These are phyloP conservation scores for Phenacoccus solenopsis DNA, from an alignment of 1,140 invertebrate species.

Conservation along the genomic window DNA sequence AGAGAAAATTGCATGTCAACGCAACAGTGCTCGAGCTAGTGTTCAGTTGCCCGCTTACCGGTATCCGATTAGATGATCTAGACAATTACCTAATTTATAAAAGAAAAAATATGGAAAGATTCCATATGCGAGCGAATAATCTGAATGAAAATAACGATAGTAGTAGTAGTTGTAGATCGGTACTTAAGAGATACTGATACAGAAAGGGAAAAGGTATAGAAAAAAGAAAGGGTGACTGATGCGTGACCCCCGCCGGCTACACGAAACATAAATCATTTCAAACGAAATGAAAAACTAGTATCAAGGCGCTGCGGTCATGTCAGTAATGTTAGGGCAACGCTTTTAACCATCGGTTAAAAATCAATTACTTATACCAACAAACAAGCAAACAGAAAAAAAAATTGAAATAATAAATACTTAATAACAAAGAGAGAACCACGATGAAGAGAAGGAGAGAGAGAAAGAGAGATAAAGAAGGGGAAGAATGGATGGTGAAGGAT, in stretches of 20 bases:
- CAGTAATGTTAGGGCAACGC: neutral
- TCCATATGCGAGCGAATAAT: neutral
- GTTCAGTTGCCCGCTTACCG: too few relatives aligned
- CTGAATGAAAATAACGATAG: neutral
- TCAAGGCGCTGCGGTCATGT: neutral
- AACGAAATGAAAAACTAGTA: constrained; percentile 3
- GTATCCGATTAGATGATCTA: too few relatives aligned
- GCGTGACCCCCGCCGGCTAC: neutral
- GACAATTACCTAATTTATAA: too few relatives aligned
- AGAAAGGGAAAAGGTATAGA: neutral
- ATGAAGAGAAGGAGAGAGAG: neutral
- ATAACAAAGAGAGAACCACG: neutral
- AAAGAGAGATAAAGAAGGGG: too few relatives aligned
- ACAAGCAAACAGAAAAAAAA: neutral
- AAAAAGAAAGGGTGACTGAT: constrained; percentile 14
- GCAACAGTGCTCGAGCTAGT: too few relatives aligned
- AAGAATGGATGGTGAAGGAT: too few relatives aligned
- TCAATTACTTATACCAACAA: constrained; percentile 5
- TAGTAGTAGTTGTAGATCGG: neutral
- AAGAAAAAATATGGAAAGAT: too few relatives aligned
- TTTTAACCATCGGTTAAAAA: neutral
- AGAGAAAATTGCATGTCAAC: neutral
- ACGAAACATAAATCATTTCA: constrained; percentile 6
- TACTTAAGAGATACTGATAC: neutral
- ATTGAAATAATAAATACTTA: neutral